These are phyloP conservation scores for Rutilus rutilus DNA, from an alignment of 2,113 vertebrate species.

Conservation along the genomic window DNA sequence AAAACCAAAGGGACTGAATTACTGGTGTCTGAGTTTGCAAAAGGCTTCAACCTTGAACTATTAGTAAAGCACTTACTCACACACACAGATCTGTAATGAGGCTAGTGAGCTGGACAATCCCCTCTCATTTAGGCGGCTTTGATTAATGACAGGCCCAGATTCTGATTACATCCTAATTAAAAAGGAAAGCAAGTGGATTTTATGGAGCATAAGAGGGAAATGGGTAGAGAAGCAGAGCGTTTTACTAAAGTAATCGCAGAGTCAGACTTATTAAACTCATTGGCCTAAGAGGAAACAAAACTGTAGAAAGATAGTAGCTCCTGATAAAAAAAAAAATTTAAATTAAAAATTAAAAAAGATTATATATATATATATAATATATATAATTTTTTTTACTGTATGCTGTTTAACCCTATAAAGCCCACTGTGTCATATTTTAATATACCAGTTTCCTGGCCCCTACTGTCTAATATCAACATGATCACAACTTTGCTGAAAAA, in stretches of 20 bases:
- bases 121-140: constrained; percentile 41
- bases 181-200: constrained; percentile 56
- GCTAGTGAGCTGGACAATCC: constrained; percentile 40
- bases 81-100: constrained; percentile 6
- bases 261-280: background rate
- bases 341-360: too few species aligned
- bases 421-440: too few species aligned
- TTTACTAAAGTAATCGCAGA: constrained; percentile 11
- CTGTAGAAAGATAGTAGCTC: background rate
- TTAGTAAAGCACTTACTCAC: background rate
- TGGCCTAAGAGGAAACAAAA: background rate
- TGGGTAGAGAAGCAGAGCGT: constrained; percentile 12
- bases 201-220: constrained; percentile 36
- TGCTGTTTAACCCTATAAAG: background rate
- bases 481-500: background rate
- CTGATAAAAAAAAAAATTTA: background rate
- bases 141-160: constrained; percentile 55
- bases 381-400: too few species aligned
- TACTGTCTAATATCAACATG: background rate
- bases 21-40: background rate
- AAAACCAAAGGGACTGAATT: background rate
- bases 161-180: constrained; percentile 58
- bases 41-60: constrained; percentile 17
- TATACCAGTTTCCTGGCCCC: background rate
- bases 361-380: too few species aligned